These are phyloP conservation scores for Octodonta nipae DNA, from an alignment of 2,888 invertebrate species.

Conservation along the genomic window DNA sequence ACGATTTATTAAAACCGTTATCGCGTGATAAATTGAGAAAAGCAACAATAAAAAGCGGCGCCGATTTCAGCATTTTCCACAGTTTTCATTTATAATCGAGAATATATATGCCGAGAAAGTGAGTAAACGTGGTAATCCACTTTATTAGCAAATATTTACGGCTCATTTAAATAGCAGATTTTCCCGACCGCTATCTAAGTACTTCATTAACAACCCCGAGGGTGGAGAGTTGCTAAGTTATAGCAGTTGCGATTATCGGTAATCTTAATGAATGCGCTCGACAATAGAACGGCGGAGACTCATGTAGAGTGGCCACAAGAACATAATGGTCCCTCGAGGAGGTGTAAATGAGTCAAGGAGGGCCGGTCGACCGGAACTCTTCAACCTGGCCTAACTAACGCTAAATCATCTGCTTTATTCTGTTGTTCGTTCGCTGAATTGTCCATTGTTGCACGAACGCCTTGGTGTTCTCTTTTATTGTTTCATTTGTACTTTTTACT, in stretches of 20 bases:
- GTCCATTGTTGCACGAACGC: conserved; percentile 1
- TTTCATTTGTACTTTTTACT: too few relatives aligned
- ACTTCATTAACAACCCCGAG: conserved; percentile 29
- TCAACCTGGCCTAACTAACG: conserved; percentile 14
- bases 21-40: too few relatives aligned
- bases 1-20: too few relatives aligned
- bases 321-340: conserved; percentile 20
- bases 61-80: conserved; percentile 7
- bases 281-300: conserved; percentile 21
- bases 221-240: conserved; percentile 27
- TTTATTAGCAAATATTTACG: conserved; percentile 28
- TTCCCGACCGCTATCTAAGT: conserved; percentile 29
- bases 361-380: conserved; percentile 24
- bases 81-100: conserved; percentile 7
- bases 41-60: conserved; percentile 4
- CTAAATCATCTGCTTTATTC: conserved; percentile 23
- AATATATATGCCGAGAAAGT: conserved; percentile 9
- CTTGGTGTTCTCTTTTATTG: too few relatives aligned
- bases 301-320: conserved; percentile 16
- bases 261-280: conserved; percentile 32
- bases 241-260: conserved; percentile 30
- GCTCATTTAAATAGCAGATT: conserved; percentile 29
- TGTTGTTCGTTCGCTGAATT: conserved; percentile 3
- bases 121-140: conserved; percentile 13
- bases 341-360: conserved; percentile 21